Conservation (phyloP, 2,113 vertebrate species). For the Merops nubicus region DNA sequence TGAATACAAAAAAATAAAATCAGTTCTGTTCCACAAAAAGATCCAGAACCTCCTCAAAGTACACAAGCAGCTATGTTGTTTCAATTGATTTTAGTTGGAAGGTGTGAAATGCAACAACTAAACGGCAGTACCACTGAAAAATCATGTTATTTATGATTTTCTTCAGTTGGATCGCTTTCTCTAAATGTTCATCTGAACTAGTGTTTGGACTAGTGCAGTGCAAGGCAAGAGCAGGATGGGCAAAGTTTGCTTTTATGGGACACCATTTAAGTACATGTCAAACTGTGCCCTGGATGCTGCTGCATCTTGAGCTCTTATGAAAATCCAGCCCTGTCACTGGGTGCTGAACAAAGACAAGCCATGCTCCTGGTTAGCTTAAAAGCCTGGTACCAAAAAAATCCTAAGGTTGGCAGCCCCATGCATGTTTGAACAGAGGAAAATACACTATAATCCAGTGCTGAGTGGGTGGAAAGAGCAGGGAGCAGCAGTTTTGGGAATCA, state of each 20-base stretch:
- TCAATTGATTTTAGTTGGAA: background rate
- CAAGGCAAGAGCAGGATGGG: background rate
- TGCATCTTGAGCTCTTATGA: background rate
- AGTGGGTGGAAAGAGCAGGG: slow-evolving; percentile 36
- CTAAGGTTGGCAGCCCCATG: background rate
- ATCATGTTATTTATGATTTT: background rate
- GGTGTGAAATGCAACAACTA: background rate
- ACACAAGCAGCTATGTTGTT: background rate
- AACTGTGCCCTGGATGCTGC: background rate
- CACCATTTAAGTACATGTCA: background rate
- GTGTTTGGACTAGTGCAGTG: background rate
- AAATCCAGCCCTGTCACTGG: background rate
- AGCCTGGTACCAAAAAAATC: background rate
- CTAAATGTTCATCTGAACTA: background rate
- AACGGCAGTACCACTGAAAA: background rate
- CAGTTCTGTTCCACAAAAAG: background rate
- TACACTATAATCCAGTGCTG: background rate
- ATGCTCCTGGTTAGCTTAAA: background rate
- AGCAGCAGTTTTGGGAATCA: background rate
- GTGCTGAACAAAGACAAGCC: slow-evolving; percentile 2
- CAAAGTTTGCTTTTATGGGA: background rate
- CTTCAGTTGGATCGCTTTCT: background rate
- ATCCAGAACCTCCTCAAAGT: background rate
- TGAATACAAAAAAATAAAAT: background rate
- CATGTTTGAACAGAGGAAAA: background rate